Evolutionary conservation across 2,888 invertebrate genomes (phyloP).

Genomic region (Diploptera punctata): DNA sequence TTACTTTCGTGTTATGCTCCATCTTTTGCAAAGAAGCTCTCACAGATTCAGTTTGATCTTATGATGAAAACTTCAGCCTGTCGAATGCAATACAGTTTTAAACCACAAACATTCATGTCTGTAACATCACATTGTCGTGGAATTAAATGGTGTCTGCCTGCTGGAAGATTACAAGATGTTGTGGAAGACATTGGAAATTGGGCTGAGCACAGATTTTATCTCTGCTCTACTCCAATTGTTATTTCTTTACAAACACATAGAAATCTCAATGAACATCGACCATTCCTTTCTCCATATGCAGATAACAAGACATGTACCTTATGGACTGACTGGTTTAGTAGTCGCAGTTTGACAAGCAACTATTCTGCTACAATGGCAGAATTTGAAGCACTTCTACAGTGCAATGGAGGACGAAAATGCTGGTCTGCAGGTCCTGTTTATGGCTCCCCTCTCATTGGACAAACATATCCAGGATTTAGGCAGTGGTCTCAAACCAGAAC

Average conservation of each 20-base stretch:
- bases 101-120: constrained; percentile 33
- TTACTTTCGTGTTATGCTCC: constrained; percentile 34
- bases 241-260: constrained; percentile 37
- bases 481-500: constrained; percentile 33
- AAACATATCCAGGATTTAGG: constrained; percentile 39
- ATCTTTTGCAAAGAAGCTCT: constrained; percentile 29
- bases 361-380: constrained; percentile 39
- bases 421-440: constrained; percentile 42
- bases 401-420: constrained; percentile 38
- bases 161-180: constrained; percentile 14
- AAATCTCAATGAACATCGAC: background rate
- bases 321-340: constrained; percentile 41
- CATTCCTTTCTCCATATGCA: constrained; percentile 35
- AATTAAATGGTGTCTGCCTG: constrained; percentile 37
- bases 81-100: constrained; percentile 34
- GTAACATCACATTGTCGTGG: constrained; percentile 35
- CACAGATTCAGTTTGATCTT: constrained; percentile 32
- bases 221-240: constrained; percentile 36
- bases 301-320: constrained; percentile 29
- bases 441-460: constrained; percentile 35
- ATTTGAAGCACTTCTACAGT: constrained; percentile 39
- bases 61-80: constrained; percentile 17
- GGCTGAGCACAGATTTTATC: constrained; percentile 28
- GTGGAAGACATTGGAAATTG: constrained; percentile 33
- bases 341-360: constrained; percentile 22